Evolutionary conservation across 2,888 invertebrate species (phyloP).

Genomic region (Eupsilia transversa): DNA sequence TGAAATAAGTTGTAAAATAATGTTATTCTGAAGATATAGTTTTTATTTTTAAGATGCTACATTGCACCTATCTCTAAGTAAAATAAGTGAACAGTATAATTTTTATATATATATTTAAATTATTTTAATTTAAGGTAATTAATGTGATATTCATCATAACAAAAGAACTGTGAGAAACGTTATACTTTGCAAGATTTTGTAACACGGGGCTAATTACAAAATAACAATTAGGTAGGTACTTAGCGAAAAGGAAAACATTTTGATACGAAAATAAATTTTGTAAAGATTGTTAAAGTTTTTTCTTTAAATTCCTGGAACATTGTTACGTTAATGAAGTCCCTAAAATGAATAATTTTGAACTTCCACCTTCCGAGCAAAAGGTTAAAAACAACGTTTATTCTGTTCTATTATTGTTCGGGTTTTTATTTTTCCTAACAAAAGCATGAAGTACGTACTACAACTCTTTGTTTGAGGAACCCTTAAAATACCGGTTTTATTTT

Average conservation of each 20-base stretch:
- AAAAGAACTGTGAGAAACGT: neutral
- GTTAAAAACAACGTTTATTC: constrained; percentile 35
- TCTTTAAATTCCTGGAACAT: constrained; percentile 36
- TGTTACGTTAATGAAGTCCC: constrained; percentile 46
- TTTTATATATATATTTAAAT: too few relatives aligned
- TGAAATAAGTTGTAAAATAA: constrained; percentile 5
- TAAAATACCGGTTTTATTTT: constrained; percentile 32
- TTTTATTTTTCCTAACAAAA: constrained; percentile 43
- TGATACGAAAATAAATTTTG: constrained; percentile 45
- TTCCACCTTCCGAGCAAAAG: constrained; percentile 38
- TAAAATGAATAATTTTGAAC: constrained; percentile 59
- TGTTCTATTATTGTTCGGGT: constrained; percentile 38
- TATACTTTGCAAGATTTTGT: constrained; percentile 1
- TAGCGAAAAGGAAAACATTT: constrained; percentile 20
- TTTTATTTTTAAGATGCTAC: neutral
- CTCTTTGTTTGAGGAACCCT: constrained; percentile 26
- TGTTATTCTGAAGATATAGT: neutral
- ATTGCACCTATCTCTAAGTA: neutral
- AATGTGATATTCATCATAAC: neutral
- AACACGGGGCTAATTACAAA: constrained; percentile 26
- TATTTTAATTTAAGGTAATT: neutral
- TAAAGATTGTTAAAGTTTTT: constrained; percentile 34
- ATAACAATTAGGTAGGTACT: constrained; percentile 8
- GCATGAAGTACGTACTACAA: constrained; percentile 37
- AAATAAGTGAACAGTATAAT: neutral